phyloP scores from a whole-genome alignment of 2,888 invertebrate genomes.

The Cataglyphis rosenhaueri region DNA sequence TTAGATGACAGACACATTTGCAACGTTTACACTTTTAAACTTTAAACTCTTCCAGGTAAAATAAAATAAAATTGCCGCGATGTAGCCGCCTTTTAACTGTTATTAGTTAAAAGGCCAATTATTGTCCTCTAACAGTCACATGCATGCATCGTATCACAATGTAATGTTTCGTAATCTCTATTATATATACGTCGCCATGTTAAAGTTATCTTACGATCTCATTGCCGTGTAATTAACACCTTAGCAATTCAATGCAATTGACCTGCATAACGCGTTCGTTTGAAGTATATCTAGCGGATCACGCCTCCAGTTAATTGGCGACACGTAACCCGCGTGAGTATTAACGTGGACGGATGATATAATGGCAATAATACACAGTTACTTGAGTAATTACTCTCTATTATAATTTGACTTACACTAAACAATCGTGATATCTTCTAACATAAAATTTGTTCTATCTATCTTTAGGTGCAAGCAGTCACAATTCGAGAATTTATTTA shows the following conservation, averaged over 20 bases:
- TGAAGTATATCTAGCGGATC: slow-evolving; percentile 46
- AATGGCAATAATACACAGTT: slow-evolving; percentile 53
- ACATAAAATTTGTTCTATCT: background rate
- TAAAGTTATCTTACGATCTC: slow-evolving; percentile 45
- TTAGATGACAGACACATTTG: background rate
- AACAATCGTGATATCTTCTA: slow-evolving; percentile 27
- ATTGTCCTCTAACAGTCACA: slow-evolving; percentile 4
- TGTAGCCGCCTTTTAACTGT: background rate
- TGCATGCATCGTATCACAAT: slow-evolving; percentile 17
- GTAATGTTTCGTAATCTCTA: slow-evolving; percentile 44
- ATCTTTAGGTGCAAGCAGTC: background rate
- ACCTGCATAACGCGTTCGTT: slow-evolving; percentile 43
- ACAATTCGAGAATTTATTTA: background rate
- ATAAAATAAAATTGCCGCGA: background rate
- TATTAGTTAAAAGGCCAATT: slow-evolving; percentile 22
- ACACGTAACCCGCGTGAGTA: slow-evolving; percentile 47
- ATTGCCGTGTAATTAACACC: slow-evolving; percentile 40
- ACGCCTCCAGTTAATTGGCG: slow-evolving; percentile 49
- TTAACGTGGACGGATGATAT: slow-evolving; percentile 46
- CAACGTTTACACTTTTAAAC: slow-evolving; percentile 12
- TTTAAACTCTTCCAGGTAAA: background rate
- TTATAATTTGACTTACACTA: slow-evolving; percentile 59
- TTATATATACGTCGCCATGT: slow-evolving; percentile 27
- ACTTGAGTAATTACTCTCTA: slow-evolving; percentile 60
- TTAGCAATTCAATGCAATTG: slow-evolving; percentile 43